These are phyloP conservation scores for Hydrochoerus hydrochaeris DNA, from an alignment of 2,113 vertebrate species.

Conservation along the genomic window DNA sequence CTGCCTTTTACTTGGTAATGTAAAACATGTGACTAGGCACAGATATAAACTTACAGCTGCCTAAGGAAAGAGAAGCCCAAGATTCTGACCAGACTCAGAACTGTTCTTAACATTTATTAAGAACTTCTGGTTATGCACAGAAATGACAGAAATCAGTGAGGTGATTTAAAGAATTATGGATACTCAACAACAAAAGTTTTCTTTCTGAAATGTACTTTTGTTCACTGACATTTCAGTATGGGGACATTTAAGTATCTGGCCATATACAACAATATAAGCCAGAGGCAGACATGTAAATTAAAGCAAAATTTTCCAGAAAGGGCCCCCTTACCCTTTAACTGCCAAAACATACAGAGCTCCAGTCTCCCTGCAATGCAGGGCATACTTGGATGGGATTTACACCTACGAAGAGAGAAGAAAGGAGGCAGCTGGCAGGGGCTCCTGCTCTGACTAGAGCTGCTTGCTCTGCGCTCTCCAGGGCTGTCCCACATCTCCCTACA, in stretches of 20 bases:
- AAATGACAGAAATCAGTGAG: conserved; percentile 78
- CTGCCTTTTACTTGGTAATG: conserved; percentile 49
- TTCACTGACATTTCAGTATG: conserved; percentile 72
- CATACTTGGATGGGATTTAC: conserved; percentile 79
- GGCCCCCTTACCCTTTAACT: conserved; percentile 81
- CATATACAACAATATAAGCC: conserved; percentile 74
- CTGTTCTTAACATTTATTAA: conserved; percentile 65
- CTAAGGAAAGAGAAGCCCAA: conserved; percentile 66
- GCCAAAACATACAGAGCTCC: conserved; percentile 81
- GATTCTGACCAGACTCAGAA: conserved; percentile 66
- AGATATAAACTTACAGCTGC: conserved; percentile 70
- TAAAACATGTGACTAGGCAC: conserved; percentile 39
- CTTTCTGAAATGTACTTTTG: conserved; percentile 74
- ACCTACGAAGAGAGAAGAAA: conserved; percentile 80
- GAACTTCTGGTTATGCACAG: conserved; percentile 70
- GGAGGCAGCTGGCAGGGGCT: conserved; percentile 80
- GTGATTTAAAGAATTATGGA: conserved; percentile 74
- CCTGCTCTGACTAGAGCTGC: conserved; percentile 75
- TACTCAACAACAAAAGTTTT: conserved; percentile 63
- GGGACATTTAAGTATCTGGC: conserved; percentile 71
- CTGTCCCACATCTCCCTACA: conserved; percentile 64
- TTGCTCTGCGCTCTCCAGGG: conserved; percentile 73
- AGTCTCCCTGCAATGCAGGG: conserved; percentile 82
- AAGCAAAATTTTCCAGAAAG: conserved; percentile 79
- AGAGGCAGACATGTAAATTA: conserved; percentile 77